Base-by-base conservation (phyloP, 2,113 vertebrate species). In the Patagioenas fasciata region DNA sequence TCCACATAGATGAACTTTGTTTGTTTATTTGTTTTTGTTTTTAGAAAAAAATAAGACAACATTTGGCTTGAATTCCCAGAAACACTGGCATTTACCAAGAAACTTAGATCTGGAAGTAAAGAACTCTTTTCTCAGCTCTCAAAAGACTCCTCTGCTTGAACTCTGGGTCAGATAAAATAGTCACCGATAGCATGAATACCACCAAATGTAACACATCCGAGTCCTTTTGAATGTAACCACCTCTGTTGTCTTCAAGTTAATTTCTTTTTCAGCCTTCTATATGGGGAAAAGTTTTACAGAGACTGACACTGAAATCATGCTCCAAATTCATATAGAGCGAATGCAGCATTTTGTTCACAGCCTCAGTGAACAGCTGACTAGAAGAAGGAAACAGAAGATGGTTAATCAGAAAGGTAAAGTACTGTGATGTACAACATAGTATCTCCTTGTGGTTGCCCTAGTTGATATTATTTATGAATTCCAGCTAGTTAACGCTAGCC, bases 61-160 rank as follows among this genome's bases (percentile, higher is more conserved):
- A 19, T 47, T 47, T 47, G 44, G 18, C 44, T 47, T 47, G 17
- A 47, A 47, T 47, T 47, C 44, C 44, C 44, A 47, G 44, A 47
- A 47, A 47, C 44, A 47, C 19, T 47, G 44, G 18, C 44, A 19
- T 47, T 47, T 47, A 47, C 44, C 44, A 47, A 47, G 44, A 19
- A 70, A 47, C 6, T 65, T 62, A 77, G 69, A 65, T 56, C 9
- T 65, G 50, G 29, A 38, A 72, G 65, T 21, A 51, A 71, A 40
- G 14, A 75, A 54, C 6, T 60, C 19, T 70, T 54, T 42, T 65
- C 6, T 23, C 24, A 50, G 10, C 15, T 75, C 26, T n/a, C 8
- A 11, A 48, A 57, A 66, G 40, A 56, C 9, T 44, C 16, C 38
- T 64, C 62, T 0, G 0, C 17, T 67, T 58, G 67, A 38, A 67